These are phyloP conservation scores for Syritta pipiens DNA, from an alignment of 2,888 invertebrate genomes.

Conservation along the genomic window DNA sequence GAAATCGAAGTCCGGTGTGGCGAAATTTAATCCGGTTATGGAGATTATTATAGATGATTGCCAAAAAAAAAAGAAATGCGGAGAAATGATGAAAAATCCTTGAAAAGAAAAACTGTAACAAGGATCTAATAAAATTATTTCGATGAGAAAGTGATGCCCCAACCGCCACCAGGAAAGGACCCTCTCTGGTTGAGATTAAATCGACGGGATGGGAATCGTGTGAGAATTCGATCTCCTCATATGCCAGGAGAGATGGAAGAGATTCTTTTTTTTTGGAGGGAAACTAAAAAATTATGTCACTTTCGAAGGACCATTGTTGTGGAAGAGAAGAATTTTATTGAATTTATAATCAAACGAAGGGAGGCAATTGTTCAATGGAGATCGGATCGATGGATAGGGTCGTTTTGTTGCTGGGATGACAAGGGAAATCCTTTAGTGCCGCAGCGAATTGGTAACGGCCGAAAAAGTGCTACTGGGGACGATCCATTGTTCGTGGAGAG, in stretches of 20 bases:
- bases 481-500: too few species aligned
- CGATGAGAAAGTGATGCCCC: conserved; percentile 57
- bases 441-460: too few species aligned
- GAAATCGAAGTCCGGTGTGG: conserved; percentile 24
- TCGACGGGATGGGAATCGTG: conserved; percentile 1
- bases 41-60: conserved; percentile 41
- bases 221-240: conserved; percentile 38
- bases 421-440: background rate
- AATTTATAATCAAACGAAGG: background rate
- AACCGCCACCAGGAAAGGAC: conserved; percentile 27
- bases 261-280: background rate
- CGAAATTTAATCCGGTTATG: conserved; percentile 64
- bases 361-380: conserved; percentile 20
- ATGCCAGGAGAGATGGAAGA: background rate
- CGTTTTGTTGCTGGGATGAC: background rate
- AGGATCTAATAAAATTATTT: conserved; percentile 28
- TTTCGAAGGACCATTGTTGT: background rate
- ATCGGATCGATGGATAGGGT: conserved; percentile 25
- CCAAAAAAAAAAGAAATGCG: conserved; percentile 3
- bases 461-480: too few species aligned
- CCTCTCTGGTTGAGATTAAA: background rate
- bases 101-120: background rate
- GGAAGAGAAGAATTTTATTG: conserved; percentile 11
- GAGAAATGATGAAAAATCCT: background rate
- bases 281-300: conserved; percentile 11